Conservation (phyloP, 2,113 vertebrate species). For the Gavia stellata region DNA sequence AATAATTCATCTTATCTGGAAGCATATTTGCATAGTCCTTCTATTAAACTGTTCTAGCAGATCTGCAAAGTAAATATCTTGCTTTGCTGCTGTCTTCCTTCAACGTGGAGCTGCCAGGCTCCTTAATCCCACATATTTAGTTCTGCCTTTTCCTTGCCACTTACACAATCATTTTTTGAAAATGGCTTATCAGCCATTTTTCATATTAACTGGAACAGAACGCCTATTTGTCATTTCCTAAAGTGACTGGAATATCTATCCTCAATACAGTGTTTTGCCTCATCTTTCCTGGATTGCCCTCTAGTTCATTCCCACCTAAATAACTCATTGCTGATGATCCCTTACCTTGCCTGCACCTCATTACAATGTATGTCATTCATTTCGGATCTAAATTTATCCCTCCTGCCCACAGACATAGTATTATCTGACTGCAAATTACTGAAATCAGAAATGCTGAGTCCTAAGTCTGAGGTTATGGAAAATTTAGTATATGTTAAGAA, state of each 20-base stretch:
- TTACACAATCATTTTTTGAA: neutral
- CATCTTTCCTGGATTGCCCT: slow-evolving; percentile 11
- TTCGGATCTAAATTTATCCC: slow-evolving; percentile 49
- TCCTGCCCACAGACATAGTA: slow-evolving; percentile 20
- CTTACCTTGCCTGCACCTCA: slow-evolving; percentile 43
- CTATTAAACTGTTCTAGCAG: neutral
- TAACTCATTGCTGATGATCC: slow-evolving; percentile 11
- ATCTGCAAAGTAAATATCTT: neutral
- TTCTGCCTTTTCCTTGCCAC: neutral
- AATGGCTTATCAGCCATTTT: neutral
- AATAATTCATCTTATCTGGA: neutral
- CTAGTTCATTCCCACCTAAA: slow-evolving; percentile 14
- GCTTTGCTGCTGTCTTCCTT: neutral
- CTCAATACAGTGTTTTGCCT: neutral
- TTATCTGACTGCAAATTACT: slow-evolving; percentile 27
- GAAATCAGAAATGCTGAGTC: slow-evolving; percentile 51
- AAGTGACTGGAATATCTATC: neutral
- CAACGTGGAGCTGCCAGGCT: neutral
- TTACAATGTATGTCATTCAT: slow-evolving; percentile 48
- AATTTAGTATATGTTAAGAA: slow-evolving; percentile 28
- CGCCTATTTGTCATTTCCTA: neutral
- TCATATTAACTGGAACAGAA: neutral
- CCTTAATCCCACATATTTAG: neutral
- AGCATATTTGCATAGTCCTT: neutral
- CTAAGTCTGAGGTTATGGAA: slow-evolving; percentile 36